Evolutionary conservation across 2,797 vertebrate genomes (phyloP).

Genomic region (Hozukius guyotensis): DNA sequence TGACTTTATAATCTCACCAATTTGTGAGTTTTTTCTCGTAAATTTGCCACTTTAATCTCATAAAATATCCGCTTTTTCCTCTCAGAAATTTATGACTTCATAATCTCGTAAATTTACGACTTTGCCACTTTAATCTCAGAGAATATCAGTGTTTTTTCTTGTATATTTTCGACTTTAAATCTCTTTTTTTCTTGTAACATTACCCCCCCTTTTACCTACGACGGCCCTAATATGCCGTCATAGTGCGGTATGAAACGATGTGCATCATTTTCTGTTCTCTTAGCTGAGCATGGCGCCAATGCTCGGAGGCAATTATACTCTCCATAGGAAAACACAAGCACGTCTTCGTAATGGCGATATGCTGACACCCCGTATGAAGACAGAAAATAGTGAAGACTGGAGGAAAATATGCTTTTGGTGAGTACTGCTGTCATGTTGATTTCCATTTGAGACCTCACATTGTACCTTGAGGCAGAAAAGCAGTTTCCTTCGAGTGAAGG

Average conservation of each 20-base stretch:
- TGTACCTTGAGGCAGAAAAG: constrained; percentile 39
- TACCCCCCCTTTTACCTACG: background rate
- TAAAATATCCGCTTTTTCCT: background rate
- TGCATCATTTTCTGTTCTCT: constrained; percentile 14
- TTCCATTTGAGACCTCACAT: constrained; percentile 44
- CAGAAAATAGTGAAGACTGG: constrained; percentile 21
- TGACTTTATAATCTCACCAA: background rate
- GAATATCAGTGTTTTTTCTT: no score
- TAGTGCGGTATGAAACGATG: background rate
- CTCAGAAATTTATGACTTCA: no score
- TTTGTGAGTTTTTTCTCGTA: accelerated
- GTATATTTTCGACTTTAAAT: no score
- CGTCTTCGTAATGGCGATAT: constrained; percentile 30
- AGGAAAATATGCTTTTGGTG: constrained; percentile 27
- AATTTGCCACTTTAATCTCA: background rate
- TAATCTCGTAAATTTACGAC: no score
- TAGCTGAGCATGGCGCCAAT: constrained; percentile 30
- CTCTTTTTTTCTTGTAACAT: background rate
- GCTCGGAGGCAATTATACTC: constrained; percentile 45
- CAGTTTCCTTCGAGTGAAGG: constrained; percentile 38
- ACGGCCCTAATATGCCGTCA: background rate
- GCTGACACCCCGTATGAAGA: constrained; percentile 40
- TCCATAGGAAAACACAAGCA: constrained; percentile 44
- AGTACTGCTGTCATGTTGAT: constrained; percentile 46
- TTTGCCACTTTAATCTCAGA: no score